Conservation (phyloP, 1,140 invertebrate genomes). For the Frieseomelitta varia region DNA sequence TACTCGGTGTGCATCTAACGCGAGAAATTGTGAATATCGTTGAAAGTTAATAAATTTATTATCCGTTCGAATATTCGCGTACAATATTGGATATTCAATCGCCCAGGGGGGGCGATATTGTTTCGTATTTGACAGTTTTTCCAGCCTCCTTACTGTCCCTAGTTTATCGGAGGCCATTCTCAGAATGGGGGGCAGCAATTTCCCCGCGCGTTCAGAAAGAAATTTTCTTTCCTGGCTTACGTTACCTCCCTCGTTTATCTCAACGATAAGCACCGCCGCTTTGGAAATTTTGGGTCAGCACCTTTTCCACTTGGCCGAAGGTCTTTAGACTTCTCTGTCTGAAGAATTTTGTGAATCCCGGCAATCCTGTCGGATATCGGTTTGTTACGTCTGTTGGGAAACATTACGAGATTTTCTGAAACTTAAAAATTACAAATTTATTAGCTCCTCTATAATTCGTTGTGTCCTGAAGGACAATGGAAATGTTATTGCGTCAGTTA, state of each 20-base stretch:
- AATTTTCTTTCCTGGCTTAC: not conserved
- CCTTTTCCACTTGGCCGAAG: no score
- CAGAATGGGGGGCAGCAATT: not conserved
- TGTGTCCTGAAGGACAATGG: no score
- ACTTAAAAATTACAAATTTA: no score
- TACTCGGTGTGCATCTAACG: conserved; percentile 21
- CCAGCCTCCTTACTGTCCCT: no score
- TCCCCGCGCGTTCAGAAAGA: not conserved
- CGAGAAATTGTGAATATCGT: not conserved
- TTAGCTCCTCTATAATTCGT: no score
- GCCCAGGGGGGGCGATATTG: not conserved
- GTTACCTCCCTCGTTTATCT: not conserved
- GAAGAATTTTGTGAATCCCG: no score
- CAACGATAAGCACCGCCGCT: not conserved
- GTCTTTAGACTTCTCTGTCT: not conserved
- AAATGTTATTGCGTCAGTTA: no score
- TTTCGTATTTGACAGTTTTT: not conserved
- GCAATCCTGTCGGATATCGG: no score
- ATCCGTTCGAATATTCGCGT: conserved; percentile 23
- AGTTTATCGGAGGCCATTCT: not conserved
- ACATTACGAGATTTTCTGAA: no score
- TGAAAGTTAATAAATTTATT: not conserved
- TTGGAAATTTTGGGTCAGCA: not conserved
- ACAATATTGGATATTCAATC: conserved; percentile 19
- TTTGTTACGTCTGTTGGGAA: no score